phyloP scores from a whole-genome alignment of 2,797 vertebrate genomes.

The Peromyscus melanophrys region DNA sequence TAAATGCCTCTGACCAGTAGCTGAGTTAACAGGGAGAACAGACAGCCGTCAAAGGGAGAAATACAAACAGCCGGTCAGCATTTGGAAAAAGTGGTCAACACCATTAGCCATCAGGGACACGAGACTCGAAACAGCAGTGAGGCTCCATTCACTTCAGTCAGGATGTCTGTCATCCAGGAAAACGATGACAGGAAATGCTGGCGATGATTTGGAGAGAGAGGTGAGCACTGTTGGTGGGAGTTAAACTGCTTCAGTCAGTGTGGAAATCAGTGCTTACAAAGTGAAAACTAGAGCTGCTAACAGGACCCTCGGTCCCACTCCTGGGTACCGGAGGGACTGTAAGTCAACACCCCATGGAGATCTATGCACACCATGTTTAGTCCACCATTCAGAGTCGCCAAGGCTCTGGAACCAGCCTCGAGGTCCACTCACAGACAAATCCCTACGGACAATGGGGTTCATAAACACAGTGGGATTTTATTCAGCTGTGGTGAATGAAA shows the following conservation, averaged over 20 bases:
- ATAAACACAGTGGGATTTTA: background rate
- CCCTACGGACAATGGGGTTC: too few species aligned
- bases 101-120: background rate
- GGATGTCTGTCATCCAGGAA: too few species aligned
- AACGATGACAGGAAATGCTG: background rate
- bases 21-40: background rate
- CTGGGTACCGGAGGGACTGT: background rate
- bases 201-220: background rate
- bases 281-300: background rate
- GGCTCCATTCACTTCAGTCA: background rate
- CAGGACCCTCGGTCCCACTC: background rate
- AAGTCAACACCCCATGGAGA: background rate
- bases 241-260: background rate
- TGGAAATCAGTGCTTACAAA: background rate
- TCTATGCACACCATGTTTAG: background rate
- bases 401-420: background rate
- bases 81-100: background rate
- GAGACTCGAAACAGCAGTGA: background rate
- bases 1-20: background rate
- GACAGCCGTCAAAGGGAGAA: background rate
- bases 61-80: background rate
- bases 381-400: background rate
- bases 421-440: background rate
- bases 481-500: background rate
- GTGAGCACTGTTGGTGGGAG: background rate